Evolutionary conservation across 2,797 vertebrate species (phyloP).

Genomic region (Leptatherina wallacei): DNA sequence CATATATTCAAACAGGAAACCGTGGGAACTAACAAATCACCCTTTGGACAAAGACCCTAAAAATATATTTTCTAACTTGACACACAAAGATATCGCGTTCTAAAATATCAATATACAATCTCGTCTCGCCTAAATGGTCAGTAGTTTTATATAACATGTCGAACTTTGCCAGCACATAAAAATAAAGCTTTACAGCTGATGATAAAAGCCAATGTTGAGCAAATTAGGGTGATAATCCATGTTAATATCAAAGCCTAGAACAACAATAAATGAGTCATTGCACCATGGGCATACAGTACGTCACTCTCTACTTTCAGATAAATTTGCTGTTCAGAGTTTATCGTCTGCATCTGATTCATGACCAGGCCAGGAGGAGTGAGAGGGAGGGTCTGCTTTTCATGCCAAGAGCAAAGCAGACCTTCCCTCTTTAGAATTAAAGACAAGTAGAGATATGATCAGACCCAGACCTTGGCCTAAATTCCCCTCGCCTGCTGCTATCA

Average conservation of each 20-base stretch:
- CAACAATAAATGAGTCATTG: not conserved
- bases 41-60: not conserved
- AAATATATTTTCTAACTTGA: not conserved
- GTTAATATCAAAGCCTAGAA: not conserved
- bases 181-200: not conserved
- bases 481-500: slow-evolving; percentile 39
- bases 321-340: slow-evolving; percentile 37
- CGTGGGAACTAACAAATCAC: not conserved
- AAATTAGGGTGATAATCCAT: not conserved
- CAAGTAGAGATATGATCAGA: slow-evolving; percentile 61
- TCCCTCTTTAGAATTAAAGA: slow-evolving; percentile 52
- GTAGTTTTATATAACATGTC: not conserved
- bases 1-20: not conserved
- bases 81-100: too few species aligned
- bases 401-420: slow-evolving; percentile 17
- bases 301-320: slow-evolving; percentile 15
- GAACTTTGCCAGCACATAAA: slow-evolving; percentile 2
- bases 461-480: slow-evolving; percentile 61
- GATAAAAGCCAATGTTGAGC: not conserved
- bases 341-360: slow-evolving; percentile 34
- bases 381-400: slow-evolving; percentile 41
- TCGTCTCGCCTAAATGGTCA: too few species aligned
- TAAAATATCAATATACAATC: too few species aligned
- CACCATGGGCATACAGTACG: not conserved
- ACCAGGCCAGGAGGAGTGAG: slow-evolving; percentile 15